Evolutionary conservation across 2,113 vertebrate genomes (phyloP).

Genomic region (Plestiodon gilberti): DNA sequence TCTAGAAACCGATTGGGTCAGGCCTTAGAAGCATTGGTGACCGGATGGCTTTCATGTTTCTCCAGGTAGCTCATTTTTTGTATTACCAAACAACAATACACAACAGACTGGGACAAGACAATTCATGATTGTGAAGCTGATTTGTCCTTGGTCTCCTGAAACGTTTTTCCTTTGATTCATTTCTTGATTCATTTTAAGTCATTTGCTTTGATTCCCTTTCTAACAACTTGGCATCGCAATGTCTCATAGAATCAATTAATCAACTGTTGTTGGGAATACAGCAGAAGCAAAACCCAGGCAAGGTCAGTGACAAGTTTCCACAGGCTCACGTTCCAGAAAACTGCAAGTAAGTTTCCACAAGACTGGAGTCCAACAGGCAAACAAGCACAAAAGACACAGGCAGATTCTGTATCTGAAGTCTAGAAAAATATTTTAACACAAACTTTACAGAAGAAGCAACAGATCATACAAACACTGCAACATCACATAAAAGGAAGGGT

Average conservation of each 20-base stretch:
- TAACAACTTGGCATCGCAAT: not conserved
- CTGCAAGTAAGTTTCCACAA: slow-evolving; percentile 8
- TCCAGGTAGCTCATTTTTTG: not conserved
- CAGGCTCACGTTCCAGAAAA: not conserved
- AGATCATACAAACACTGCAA: not conserved
- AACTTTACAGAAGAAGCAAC: not conserved
- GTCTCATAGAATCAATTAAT: slow-evolving; percentile 23
- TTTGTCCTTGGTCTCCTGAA: slow-evolving; percentile 1
- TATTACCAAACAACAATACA: not conserved
- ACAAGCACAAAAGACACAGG: not conserved
- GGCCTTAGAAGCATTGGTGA: not conserved
- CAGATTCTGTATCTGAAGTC: not conserved
- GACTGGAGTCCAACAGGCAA: not conserved
- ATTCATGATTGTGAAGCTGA: not conserved
- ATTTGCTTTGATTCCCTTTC: slow-evolving; percentile 23
- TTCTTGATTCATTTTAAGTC: slow-evolving; percentile 13
- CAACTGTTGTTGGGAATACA: slow-evolving; percentile 14
- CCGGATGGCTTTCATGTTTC: not conserved
- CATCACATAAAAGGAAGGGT: too few relatives aligned
- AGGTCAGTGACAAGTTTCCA: not conserved
- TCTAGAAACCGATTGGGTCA: slow-evolving; percentile 17
- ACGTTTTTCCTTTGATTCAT: not conserved
- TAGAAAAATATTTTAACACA: not conserved
- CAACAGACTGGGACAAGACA: not conserved
- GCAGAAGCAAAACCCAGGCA: not conserved